Base-by-base conservation (phyloP, 2,797 vertebrate genomes). In the Periophthalmus magnuspinnatus region DNA sequence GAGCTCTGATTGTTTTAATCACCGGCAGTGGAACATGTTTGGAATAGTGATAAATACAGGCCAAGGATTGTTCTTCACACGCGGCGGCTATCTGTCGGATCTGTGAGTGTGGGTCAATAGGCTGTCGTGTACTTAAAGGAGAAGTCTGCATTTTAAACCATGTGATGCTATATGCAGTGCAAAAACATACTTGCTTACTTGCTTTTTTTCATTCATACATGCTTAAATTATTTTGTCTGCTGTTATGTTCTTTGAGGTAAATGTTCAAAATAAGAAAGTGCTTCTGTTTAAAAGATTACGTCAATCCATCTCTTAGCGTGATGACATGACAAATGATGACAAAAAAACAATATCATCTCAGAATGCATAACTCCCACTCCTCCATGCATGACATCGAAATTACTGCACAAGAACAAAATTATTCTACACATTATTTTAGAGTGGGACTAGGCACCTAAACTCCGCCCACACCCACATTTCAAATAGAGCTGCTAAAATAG, bases 1-100 rank as follows among this genome's bases (percentile, higher is more conserved):
- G 38, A 48, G 16, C n/a, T 59, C 52, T 69, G 76, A 76, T 71
- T 70, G 72, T 13, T 78, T 81, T 70, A 70, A 72, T 88, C 70
- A 52, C 65, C 38, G 57, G 75, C 63, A 36, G 59, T 60, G 32
- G 57, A 38, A 61, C 67, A 55, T 83, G 79, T 81, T 67, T 65
- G 34, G 74, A 78, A 74, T 63, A 21, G 71, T 79, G 52, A 84
- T 77, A 70, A 83, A 82, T 77, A 47, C 54, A 6, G 1, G 21
- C 11, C 61, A 10, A 80, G 71, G 68, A 21, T 78, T 55, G 55
- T 28, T 62, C 67, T 69, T 41, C 9, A 0, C 34, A 10, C 71
- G 47, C 38, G 72, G 52, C 67, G 59, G 67, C 74, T 65, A 54
- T 54, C n/a, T 54, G 50, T 79, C 57, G 36, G 65, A 75, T 70